Conservation (phyloP, 2,888 invertebrate species). For the Tupiocoris notatus region DNA sequence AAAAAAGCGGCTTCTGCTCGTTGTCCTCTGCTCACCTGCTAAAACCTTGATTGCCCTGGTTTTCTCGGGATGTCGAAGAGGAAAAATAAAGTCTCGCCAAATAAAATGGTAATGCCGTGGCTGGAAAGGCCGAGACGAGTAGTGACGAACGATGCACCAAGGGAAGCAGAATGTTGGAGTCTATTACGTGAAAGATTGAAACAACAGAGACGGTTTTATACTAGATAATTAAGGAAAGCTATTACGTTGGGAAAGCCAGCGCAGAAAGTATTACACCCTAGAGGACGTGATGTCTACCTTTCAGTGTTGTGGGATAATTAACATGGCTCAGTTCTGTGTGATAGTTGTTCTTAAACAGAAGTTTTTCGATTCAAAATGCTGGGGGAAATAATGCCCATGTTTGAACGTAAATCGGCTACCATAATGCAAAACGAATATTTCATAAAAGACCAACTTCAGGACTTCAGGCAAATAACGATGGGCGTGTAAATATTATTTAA, state of each 20-base stretch:
- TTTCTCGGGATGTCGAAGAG: background rate
- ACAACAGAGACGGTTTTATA: conserved; percentile 33
- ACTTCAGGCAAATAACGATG: too few relatives aligned
- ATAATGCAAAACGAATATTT: too few relatives aligned
- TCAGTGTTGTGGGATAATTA: background rate
- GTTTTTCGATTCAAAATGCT: too few relatives aligned
- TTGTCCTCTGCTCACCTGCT: too few relatives aligned
- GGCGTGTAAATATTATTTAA: too few relatives aligned
- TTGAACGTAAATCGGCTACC: too few relatives aligned
- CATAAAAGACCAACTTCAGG: too few relatives aligned
- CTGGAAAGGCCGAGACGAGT: background rate
- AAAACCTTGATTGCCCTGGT: conserved; percentile 40
- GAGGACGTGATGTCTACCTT: background rate
- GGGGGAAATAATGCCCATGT: too few relatives aligned
- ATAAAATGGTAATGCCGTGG: conserved; percentile 32
- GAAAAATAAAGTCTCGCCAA: conserved; percentile 31
- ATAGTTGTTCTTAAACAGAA: too few relatives aligned
- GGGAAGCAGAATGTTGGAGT: conserved; percentile 15
- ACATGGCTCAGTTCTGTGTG: too few relatives aligned
- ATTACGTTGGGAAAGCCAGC: conserved; percentile 2
- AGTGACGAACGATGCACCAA: background rate
- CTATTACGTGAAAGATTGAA: conserved; percentile 28
- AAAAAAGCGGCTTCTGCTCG: too few relatives aligned
- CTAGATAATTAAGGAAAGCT: conserved; percentile 37
- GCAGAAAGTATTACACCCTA: conserved; percentile 28